Percentiles rank a stretch among this genome's conserved stretches.
phyloP scores from a whole-genome alignment of 2,797 vertebrate species.

The Heliangelus exortis region DNA sequence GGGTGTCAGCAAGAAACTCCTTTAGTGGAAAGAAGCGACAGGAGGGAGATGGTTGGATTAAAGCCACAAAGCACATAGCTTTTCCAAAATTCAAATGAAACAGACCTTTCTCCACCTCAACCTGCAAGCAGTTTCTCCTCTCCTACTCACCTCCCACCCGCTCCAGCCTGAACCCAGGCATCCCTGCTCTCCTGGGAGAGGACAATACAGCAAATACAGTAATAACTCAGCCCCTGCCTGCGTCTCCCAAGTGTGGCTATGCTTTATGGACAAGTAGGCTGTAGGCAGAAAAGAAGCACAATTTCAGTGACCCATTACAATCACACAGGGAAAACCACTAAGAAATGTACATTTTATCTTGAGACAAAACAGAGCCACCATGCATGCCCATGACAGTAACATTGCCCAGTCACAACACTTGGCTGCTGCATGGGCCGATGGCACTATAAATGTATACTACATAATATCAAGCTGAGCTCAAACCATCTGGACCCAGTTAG shows the following conservation, averaged over 20 bases:
- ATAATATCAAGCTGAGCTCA: conserved; percentile 29
- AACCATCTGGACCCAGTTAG: conserved; percentile 41
- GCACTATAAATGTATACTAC: conserved; percentile 4
- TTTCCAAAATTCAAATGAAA: not conserved
- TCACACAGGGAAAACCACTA: not conserved
- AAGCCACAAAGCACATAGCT: not conserved
- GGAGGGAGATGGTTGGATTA: not conserved
- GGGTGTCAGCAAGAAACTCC: not conserved
- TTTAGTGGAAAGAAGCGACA: not conserved
- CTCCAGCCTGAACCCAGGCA: not conserved
- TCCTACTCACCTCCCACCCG: not conserved
- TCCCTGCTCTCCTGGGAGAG: rapidly evolving
- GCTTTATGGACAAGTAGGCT: not conserved
- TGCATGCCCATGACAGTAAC: not conserved
- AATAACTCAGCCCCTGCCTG: not conserved
- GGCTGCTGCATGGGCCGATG: not conserved
- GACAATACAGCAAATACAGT: not conserved
- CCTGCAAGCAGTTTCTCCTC: not conserved
- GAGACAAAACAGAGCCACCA: not conserved
- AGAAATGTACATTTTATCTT: conserved; percentile 8
- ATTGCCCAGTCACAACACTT: not conserved
- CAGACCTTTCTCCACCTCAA: not conserved
- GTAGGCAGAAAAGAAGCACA: not conserved
- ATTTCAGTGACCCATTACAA: not conserved
- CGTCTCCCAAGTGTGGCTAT: not conserved